These are phyloP conservation scores for Dryas iulia DNA, from an alignment of 1,140 invertebrate species.

Conservation along the genomic window DNA sequence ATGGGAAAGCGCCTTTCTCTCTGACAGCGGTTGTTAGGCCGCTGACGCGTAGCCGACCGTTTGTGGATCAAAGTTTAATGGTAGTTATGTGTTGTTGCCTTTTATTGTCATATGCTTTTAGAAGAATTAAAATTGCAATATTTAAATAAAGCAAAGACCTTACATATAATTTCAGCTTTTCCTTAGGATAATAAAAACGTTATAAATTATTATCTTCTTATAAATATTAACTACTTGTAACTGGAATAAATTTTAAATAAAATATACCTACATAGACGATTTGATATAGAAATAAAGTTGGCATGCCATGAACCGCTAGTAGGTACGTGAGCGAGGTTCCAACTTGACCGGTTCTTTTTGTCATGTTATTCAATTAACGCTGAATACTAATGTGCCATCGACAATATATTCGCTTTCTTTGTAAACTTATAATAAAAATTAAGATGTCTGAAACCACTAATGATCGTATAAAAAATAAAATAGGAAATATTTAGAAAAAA, in stretches of 20 bases:
- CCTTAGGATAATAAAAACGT: not conserved
- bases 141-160: not conserved
- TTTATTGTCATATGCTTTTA: not conserved
- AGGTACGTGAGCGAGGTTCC: slow-evolving; percentile 33
- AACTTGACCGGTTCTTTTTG: slow-evolving; percentile 34
- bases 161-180: not conserved
- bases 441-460: not conserved
- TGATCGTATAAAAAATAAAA: not conserved
- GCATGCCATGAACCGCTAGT: slow-evolving; percentile 28
- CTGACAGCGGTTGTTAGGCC: slow-evolving; percentile 36
- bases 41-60: slow-evolving; percentile 51
- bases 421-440: not conserved
- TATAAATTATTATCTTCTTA: not conserved
- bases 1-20: slow-evolving; percentile 78
- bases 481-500: not conserved
- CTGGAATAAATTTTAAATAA: not conserved
- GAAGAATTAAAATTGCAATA: not conserved
- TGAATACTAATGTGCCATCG: not conserved
- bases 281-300: slow-evolving; percentile 26
- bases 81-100: not conserved
- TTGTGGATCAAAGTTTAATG: slow-evolving; percentile 34
- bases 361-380: slow-evolving; percentile 24
- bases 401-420: not conserved
- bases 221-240: not conserved
- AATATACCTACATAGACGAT: not conserved